Evolutionary conservation across 2,888 invertebrate genomes (phyloP).

Genomic region (Andrena camellia): DNA sequence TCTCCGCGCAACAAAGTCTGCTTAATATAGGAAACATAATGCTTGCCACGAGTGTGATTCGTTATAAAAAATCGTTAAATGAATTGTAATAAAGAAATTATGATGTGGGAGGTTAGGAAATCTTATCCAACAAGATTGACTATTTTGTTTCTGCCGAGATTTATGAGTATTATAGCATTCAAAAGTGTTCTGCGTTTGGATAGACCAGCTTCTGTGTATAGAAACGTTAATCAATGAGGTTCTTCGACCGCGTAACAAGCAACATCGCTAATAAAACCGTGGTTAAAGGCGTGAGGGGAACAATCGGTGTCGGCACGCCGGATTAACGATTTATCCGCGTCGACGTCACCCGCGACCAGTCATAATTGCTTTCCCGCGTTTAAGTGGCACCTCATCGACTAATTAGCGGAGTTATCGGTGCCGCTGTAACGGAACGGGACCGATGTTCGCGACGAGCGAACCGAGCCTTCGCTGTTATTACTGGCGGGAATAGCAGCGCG

Average conservation of each 20-base stretch:
- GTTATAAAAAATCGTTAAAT: too few relatives aligned
- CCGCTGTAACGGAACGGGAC: slow-evolving; percentile 34
- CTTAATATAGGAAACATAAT: too few relatives aligned
- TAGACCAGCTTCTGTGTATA: background rate
- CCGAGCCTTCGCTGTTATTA: slow-evolving; percentile 37
- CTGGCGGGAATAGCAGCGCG: slow-evolving; percentile 26
- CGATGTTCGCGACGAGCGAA: slow-evolving; percentile 37
- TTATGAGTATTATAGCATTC: too few relatives aligned
- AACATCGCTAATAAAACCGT: slow-evolving; percentile 1
- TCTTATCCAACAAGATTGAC: too few relatives aligned
- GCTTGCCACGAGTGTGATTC: too few relatives aligned
- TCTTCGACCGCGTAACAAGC: background rate
- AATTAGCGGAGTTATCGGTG: slow-evolving; percentile 66
- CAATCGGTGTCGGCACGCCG: slow-evolving; percentile 11
- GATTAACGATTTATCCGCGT: slow-evolving; percentile 56
- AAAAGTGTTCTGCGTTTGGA: too few relatives aligned
- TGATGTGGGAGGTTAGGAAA: too few relatives aligned
- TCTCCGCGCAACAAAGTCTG: too few relatives aligned
- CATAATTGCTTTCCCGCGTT: slow-evolving; percentile 58
- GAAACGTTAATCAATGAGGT: background rate
- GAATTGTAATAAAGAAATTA: too few relatives aligned
- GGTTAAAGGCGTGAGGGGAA: background rate
- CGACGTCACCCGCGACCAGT: slow-evolving; percentile 29
- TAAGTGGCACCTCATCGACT: slow-evolving; percentile 64
- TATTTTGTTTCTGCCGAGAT: too few relatives aligned